Conservation (phyloP, 2,113 vertebrate species). For the Coracopsis vasa region DNA sequence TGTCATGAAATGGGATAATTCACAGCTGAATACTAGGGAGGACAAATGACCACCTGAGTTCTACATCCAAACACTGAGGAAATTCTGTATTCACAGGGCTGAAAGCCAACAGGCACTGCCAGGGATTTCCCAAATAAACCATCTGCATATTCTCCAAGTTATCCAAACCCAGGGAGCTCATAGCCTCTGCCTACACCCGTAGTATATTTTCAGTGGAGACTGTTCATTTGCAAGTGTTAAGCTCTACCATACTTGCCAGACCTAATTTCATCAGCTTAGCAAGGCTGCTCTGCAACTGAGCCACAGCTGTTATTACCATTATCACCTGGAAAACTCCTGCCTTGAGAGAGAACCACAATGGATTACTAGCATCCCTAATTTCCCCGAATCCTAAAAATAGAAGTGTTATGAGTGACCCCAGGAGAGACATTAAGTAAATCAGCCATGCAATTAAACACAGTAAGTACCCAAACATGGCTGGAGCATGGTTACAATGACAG, state of each 20-base stretch:
- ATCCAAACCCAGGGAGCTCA: not conserved
- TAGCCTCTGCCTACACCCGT: not conserved
- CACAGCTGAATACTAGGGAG: not conserved
- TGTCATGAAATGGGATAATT: not conserved
- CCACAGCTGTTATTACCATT: not conserved
- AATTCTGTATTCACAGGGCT: not conserved
- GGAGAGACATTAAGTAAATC: constrained; percentile 23
- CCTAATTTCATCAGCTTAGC: not conserved
- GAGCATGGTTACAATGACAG: constrained; percentile 27
- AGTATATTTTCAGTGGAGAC: not conserved
- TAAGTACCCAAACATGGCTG: not conserved
- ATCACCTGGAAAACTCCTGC: not conserved
- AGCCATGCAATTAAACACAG: not conserved
- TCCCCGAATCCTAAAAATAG: constrained; percentile 45
- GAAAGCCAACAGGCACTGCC: not conserved
- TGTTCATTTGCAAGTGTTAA: not conserved
- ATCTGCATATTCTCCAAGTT: not conserved
- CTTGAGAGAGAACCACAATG: not conserved
- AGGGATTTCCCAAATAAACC: not conserved
- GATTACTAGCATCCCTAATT: not conserved
- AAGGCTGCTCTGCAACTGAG: not conserved
- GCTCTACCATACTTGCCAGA: not conserved
- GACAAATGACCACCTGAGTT: not conserved
- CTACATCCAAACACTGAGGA: not conserved
- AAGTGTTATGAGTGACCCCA: constrained; percentile 20